Evolutionary conservation across 1,140 invertebrate species (phyloP), one percentile per base, ranked within the genome.

Genomic region (Nymphalis io): DNA sequence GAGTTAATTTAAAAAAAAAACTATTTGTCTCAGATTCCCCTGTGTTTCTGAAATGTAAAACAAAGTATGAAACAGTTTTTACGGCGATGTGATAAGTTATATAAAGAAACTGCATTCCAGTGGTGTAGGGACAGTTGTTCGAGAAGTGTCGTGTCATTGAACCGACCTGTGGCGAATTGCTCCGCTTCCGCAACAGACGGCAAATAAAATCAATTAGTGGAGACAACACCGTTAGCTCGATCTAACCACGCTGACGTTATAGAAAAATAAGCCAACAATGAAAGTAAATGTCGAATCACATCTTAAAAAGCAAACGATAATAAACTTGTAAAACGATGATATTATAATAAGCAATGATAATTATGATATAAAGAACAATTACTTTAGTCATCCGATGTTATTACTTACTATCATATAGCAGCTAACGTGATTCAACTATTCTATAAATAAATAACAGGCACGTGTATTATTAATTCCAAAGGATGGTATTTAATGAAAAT

Each of bases 401-500:
- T 78, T 74, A 11, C 78, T 68, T 76, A 68, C 76, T 78, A 78
- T 71, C 72, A 70, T 60, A 68, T 51, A 53, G 16, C 27, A 33
- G 39, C 16, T 21, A 39, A 59, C 55, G 82, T 88, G 86, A 88
- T 82, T 86, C 87, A 89, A 64, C 78, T 71, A 40, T 69, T 69
- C 75, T 87, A 81, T 78, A 82, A 85, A 83, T 82, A 85, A 70
- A 79, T 70, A 65, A 75, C 72, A 75, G 79, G 79, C 81, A 83
- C 85, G 85, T 84, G 85, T 87, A 80, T 82, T 87, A 80, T 82
- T 84, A 82, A 87, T 88, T 87, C 78, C 75, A 81, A 81, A 82
- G 82, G 79, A 86, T 78, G 81, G 76, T 85, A 83, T 85, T 89
- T 87, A 85, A 85, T 88, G 84, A 86, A 88, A 82, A 82, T 79